A percentile compares a stretch with the other conserved stretches of the same genome.
These are phyloP conservation scores for Tanypteryx hageni DNA, from an alignment of 2,888 invertebrate species.

Conservation along the genomic window DNA sequence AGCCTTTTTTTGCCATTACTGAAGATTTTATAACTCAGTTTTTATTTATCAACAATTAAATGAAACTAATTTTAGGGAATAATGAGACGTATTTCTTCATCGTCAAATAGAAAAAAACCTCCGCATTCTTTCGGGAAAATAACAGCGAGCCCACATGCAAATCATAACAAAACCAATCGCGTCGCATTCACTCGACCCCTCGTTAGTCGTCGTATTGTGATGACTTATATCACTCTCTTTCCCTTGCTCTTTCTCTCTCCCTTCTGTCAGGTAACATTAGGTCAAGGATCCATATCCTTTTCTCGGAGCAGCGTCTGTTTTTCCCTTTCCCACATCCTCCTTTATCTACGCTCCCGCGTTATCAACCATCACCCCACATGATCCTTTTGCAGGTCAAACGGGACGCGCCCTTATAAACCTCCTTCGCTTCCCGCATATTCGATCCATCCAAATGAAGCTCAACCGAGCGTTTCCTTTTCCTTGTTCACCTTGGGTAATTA, in stretches of 20 bases:
- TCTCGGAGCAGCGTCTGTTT: neutral
- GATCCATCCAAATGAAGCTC: neutral
- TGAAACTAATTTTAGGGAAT: no score
- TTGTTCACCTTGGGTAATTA: neutral
- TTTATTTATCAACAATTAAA: no score
- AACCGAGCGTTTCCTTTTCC: neutral
- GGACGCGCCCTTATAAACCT: neutral
- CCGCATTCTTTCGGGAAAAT: no score
- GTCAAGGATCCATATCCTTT: neutral
- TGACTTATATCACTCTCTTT: no score
- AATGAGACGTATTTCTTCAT: no score
- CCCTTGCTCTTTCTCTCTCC: neutral
- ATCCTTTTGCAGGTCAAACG: neutral
- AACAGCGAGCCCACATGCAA: neutral
- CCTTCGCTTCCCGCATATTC: neutral
- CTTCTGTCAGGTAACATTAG: neutral
- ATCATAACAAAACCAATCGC: neutral
- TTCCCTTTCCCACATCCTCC: neutral
- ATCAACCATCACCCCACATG: neutral
- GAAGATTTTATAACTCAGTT: no score
- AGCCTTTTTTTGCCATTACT: no score
- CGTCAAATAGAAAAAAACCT: no score
- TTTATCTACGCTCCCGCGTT: neutral
- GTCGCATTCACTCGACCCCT: neutral
- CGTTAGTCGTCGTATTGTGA: neutral